phyloP scores from a whole-genome alignment of 2,888 invertebrate genomes.

The Prenolepis imparis region DNA sequence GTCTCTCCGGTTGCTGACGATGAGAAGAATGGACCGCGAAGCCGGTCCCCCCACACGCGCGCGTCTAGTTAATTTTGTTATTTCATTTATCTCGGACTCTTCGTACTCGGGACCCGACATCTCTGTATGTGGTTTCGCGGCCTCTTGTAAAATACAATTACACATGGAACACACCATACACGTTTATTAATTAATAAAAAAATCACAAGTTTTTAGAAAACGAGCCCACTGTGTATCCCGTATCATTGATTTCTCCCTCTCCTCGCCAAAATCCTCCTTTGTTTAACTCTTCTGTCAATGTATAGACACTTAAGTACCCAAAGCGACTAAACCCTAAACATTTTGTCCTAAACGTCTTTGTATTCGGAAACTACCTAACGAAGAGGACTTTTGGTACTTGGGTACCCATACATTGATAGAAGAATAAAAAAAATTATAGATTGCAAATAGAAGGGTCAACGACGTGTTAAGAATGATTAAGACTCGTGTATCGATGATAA shows the following conservation, averaged over 20 bases:
- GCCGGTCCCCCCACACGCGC: conserved; percentile 77
- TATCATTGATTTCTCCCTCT: neutral
- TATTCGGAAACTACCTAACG: too few relatives aligned
- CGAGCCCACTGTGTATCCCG: neutral
- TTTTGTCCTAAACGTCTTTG: too few relatives aligned
- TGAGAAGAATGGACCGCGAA: conserved; percentile 68
- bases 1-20: conserved; percentile 59
- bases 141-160: conserved; percentile 85
- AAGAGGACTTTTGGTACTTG: too few relatives aligned
- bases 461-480: neutral
- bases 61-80: conserved; percentile 86
- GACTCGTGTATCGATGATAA: neutral
- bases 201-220: conserved; percentile 85
- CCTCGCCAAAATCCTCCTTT: neutral
- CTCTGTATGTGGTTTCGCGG: conserved; percentile 79
- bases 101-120: conserved; percentile 80
- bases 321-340: too few relatives aligned
- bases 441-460: neutral
- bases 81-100: conserved; percentile 85
- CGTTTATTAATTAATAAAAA: conserved; percentile 85
- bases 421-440: too few relatives aligned
- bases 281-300: too few relatives aligned
- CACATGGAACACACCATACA: conserved; percentile 78
- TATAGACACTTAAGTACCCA: too few relatives aligned
- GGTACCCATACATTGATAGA: too few relatives aligned